A percentile compares a stretch with the other conserved stretches of the same genome.
Conservation (phyloP, 2,888 invertebrate genomes). For the Diplolepis rosae region DNA sequence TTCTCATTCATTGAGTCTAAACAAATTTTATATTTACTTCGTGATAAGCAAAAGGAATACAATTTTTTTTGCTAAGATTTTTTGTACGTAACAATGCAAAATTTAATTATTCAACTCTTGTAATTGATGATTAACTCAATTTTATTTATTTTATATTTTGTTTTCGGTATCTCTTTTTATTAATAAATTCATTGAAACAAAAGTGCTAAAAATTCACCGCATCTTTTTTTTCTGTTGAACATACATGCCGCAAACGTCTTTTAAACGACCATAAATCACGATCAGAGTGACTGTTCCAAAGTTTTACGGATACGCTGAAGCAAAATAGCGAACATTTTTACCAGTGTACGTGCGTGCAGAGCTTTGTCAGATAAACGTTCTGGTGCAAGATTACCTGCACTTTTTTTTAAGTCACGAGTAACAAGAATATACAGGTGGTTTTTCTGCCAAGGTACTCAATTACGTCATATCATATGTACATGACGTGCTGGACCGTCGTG, state of each 20-base stretch:
- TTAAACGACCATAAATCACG: constrained; percentile 10
- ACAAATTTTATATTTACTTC: too few relatives aligned
- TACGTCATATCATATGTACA: constrained; percentile 36
- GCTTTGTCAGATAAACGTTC: constrained; percentile 17
- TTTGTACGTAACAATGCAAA: too few relatives aligned
- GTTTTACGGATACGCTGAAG: not conserved
- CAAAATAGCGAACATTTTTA: constrained; percentile 17
- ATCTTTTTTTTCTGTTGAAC: not conserved
- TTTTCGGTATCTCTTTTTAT: too few relatives aligned
- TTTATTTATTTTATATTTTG: too few relatives aligned
- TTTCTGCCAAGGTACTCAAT: constrained; percentile 33
- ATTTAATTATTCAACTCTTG: too few relatives aligned
- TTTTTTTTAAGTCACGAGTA: constrained; percentile 27
- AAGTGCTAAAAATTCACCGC: not conserved
- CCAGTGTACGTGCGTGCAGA: constrained; percentile 1
- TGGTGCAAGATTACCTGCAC: constrained; percentile 5
- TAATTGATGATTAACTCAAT: too few relatives aligned
- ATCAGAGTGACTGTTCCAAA: constrained; percentile 25
- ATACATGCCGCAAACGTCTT: constrained; percentile 9
- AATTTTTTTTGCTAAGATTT: too few relatives aligned
- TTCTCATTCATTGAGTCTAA: too few relatives aligned
- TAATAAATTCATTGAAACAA: not conserved
- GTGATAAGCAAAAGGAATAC: too few relatives aligned
- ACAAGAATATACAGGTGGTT: constrained; percentile 26
- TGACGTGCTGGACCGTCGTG: constrained; percentile 34